Conservation (phyloP, 2,888 invertebrate genomes). For the Lacanobia oleracea region DNA sequence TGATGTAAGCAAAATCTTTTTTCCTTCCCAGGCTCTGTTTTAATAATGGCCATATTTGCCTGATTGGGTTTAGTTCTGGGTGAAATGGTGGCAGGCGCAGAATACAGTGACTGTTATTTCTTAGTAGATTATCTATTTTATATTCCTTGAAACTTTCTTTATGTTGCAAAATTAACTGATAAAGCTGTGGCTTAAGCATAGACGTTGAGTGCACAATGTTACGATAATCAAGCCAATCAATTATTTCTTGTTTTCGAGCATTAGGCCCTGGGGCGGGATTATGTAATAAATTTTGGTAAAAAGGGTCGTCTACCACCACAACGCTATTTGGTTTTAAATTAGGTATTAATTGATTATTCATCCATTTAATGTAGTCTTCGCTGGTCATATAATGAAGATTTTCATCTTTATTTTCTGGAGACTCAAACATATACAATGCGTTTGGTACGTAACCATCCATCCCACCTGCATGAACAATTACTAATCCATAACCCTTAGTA, state of each 20-base stretch:
- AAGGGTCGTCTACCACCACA: conserved; percentile 31
- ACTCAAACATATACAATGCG: conserved; percentile 28
- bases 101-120: conserved; percentile 9
- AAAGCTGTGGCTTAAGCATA: conserved; percentile 46
- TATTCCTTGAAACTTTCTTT: conserved; percentile 24
- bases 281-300: conserved; percentile 35
- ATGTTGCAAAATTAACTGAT: conserved; percentile 36
- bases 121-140: conserved; percentile 29
- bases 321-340: conserved; percentile 42
- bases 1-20: neutral
- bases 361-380: conserved; percentile 31
- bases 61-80: conserved; percentile 33
- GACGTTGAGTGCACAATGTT: conserved; percentile 35
- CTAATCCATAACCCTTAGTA: conserved; percentile 22
- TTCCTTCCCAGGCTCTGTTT: conserved; percentile 7
- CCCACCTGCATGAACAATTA: conserved; percentile 34
- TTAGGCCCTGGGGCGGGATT: conserved; percentile 22
- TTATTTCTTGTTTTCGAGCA: conserved; percentile 37
- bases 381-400: conserved; percentile 11
- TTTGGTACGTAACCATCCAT: conserved; percentile 34
- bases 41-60: conserved; percentile 26
- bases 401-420: conserved; percentile 6
- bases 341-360: conserved; percentile 24
- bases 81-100: conserved; percentile 26
- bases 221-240: conserved; percentile 37